These are phyloP conservation scores for Cynopterus brachyotis DNA, from an alignment of 2,113 vertebrate species.

Conservation along the genomic window DNA sequence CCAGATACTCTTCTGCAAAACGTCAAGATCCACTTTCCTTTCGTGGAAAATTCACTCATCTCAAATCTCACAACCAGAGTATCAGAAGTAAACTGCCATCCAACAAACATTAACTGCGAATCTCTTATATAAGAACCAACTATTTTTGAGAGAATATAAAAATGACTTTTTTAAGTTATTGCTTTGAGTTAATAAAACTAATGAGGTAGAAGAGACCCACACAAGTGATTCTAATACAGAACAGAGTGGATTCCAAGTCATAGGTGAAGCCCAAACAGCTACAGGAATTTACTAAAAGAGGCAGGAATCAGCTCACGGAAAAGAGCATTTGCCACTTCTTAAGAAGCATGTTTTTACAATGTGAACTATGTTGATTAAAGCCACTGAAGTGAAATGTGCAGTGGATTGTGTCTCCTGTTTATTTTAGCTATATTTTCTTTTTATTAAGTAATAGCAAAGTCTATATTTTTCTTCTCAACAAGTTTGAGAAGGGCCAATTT, in stretches of 20 bases:
- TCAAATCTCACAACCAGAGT: background rate
- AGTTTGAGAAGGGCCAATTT: background rate
- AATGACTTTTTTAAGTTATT: background rate
- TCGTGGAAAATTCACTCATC: background rate
- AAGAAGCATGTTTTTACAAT: background rate
- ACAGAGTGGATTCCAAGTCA: background rate
- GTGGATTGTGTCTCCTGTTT: background rate
- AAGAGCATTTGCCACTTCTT: background rate
- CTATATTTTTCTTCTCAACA: background rate
- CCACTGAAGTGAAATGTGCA: background rate
- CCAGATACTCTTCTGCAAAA: background rate
- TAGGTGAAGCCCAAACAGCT: background rate
- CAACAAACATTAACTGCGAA: background rate
- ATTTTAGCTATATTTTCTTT: background rate
- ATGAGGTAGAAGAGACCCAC: background rate
- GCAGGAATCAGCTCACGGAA: background rate
- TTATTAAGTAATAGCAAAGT: background rate
- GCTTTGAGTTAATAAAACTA: background rate
- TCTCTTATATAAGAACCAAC: background rate
- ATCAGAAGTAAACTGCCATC: background rate
- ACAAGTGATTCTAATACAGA: background rate
- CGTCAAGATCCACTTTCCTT: background rate
- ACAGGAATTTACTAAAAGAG: background rate
- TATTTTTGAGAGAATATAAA: background rate
- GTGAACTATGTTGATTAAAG: background rate